Base-by-base conservation (phyloP, 2,888 invertebrate genomes). In the Antitype chi region DNA sequence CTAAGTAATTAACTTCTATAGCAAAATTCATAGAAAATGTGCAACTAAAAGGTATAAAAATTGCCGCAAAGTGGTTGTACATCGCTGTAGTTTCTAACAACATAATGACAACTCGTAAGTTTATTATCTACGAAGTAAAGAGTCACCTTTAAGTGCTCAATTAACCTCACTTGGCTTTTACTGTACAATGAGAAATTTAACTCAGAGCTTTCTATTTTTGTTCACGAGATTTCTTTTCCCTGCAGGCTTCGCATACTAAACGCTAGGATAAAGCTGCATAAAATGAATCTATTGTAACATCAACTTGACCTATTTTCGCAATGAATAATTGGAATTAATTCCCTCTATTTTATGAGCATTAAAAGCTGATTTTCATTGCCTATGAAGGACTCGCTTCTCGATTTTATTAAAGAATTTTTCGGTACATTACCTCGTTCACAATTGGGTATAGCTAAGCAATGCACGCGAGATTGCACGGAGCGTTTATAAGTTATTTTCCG, bases 71-170 rank as follows among this genome's bases (percentile, higher is more conserved):
- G 15, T 59, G 2, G 32, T 55, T 62, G 8, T 66, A n/a, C 38
- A 55, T 55, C 32, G 15, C 13, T 32, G 32, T 76, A 63, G 6
- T 25, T 23, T n/a, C 13, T n/a, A 75, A 74, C 47, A 74, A 64
- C 23, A 17, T 70, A 49, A 63, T 52, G 49, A 70, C 49, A 74
- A 80, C 70, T 68, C 28, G 57, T 49, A 28, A 64, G 23, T 49
- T 15, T 25, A 66, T 70, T 79, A 47, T 64, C 53, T 59, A 32
- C 38, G 47, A 81, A 28, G 28, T 15, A 28, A 70, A 15, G 13
- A 73, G 80, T 73, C 60, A 71, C 52, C 43, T 71, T 70, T 59
- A 72, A 74, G 52, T 70, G 43, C 28, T 57, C 25, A 67, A 17
- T 74, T 76, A 70, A 67, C 59, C 70, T 71, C 15, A 53, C 28